phyloP scores from a whole-genome alignment of 2,888 invertebrate species.

The Miltochrista miniata region DNA sequence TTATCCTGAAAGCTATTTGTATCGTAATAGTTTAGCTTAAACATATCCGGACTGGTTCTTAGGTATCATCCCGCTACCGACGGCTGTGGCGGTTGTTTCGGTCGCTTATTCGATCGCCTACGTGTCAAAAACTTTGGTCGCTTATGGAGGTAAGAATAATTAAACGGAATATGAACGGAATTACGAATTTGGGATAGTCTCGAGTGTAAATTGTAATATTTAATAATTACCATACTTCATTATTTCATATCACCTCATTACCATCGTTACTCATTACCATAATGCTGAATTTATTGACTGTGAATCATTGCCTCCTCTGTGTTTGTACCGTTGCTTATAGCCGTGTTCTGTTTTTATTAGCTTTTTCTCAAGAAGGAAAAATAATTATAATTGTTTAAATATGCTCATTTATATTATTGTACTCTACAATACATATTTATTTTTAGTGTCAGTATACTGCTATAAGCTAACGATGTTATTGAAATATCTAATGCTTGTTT shows the following conservation, averaged over 20 bases:
- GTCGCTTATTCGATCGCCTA: constrained; percentile 74
- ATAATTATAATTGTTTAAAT: no score
- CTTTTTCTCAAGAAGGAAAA: not conserved
- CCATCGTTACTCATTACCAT: constrained; percentile 26
- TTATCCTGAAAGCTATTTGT: constrained; percentile 17
- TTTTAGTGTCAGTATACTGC: constrained; percentile 13
- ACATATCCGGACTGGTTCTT: constrained; percentile 73
- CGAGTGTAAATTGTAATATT: constrained; percentile 5
- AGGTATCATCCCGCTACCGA: constrained; percentile 77
- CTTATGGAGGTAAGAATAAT: constrained; percentile 71
- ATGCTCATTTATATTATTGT: no score
- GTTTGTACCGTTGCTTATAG: constrained; percentile 16
- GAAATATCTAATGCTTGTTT: constrained; percentile 20
- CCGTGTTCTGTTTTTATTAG: constrained; percentile 17
- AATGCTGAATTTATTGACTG: constrained; percentile 9
- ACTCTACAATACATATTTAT: not conserved
- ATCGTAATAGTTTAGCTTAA: constrained; percentile 41
- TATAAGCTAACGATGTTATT: constrained; percentile 21
- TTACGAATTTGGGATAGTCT: constrained; percentile 13
- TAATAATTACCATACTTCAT: constrained; percentile 8
- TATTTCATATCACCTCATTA: constrained; percentile 17
- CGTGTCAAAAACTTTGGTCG: constrained; percentile 79
- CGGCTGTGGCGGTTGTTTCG: constrained; percentile 78
- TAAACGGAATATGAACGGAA: constrained; percentile 37
- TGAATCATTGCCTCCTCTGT: constrained; percentile 1